Base-by-base conservation (phyloP, 2,888 invertebrate species). In the Smittia sp. region DNA sequence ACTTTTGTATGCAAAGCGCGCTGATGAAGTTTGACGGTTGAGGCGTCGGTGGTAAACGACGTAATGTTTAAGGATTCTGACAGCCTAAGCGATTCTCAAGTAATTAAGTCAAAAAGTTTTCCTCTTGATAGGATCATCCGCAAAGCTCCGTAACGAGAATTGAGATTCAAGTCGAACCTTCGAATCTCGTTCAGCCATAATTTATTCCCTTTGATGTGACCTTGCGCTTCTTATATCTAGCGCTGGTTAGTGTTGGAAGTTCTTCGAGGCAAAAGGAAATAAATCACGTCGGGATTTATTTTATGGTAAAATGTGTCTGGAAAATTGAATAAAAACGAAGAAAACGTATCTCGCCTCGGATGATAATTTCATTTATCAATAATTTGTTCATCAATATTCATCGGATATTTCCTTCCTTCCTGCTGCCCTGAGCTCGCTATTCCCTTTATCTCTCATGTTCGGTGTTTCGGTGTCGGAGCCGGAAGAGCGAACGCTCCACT, bases 381-480 rank as follows among this genome's bases (percentile, higher is more conserved):
- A 72, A 72, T 72, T 72, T 62, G 15, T 72, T 72, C 72, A 72
- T 72, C 72, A 72, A 62, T 72, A 72, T 72, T 72, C 72, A 72
- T 72, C 72, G 62, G 39, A 72, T 62, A 72, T 20, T 72, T 72
- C 72, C 72, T 72, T 72, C 72, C 72, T 72, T 38, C 58, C 69
- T 67, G 58, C 58, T 58, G 20, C 58, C 58, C 46, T 46, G 46
- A 46, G 11, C n/a, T 3, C n/a, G 58, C 18, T 22, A 4, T 58
- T 58, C 18, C 9, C 3, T 58, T 22, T 58, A 58, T 58, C 2
- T 32, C 15, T 22, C 58, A 58, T 58, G 20, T 2, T 46, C 46
- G n/a, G 2, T 11, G 46, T 46, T 6, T 46, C 46, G n/a, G n/a
- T 46, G 13, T 46, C 58, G 18, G 58, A 58, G 6, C 22, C 58